These are phyloP conservation scores for Manis javanica DNA, from an alignment of 2,797 vertebrate species.

Conservation along the genomic window DNA sequence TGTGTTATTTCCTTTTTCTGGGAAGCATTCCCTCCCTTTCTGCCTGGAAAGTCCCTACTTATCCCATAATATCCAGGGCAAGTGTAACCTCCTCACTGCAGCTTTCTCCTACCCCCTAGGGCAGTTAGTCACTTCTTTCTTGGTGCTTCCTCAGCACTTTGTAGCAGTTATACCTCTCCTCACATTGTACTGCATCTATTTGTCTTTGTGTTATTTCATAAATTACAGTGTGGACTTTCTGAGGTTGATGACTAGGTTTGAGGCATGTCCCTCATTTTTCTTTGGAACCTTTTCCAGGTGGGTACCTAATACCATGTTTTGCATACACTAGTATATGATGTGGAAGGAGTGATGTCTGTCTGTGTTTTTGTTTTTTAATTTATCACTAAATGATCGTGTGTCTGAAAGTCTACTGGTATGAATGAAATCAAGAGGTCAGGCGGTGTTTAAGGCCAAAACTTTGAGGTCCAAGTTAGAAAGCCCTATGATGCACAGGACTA, in stretches of 20 bases:
- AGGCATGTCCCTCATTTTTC: neutral
- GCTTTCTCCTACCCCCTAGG: neutral
- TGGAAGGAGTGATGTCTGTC: neutral
- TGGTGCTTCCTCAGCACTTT: neutral
- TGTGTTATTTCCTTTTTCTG: neutral
- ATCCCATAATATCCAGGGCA: neutral
- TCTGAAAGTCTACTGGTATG: neutral
- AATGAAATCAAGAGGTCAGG: neutral
- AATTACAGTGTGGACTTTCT: neutral
- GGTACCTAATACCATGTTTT: neutral
- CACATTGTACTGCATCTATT: neutral
- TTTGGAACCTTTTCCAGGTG: neutral
- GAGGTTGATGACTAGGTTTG: neutral
- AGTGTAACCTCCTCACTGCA: neutral
- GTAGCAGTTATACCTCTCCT: neutral
- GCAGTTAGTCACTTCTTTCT: neutral
- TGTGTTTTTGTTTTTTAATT: neutral
- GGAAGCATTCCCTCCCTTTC: neutral
- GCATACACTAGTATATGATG: neutral
- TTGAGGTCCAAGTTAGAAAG: neutral
- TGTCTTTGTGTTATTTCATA: neutral
- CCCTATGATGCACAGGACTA: neutral
- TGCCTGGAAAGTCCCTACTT: neutral
- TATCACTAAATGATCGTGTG: neutral
- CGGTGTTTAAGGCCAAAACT: neutral